Evolutionary conservation across 1,140 invertebrate genomes (phyloP).

Genomic region (Plectus sambesii): DNA sequence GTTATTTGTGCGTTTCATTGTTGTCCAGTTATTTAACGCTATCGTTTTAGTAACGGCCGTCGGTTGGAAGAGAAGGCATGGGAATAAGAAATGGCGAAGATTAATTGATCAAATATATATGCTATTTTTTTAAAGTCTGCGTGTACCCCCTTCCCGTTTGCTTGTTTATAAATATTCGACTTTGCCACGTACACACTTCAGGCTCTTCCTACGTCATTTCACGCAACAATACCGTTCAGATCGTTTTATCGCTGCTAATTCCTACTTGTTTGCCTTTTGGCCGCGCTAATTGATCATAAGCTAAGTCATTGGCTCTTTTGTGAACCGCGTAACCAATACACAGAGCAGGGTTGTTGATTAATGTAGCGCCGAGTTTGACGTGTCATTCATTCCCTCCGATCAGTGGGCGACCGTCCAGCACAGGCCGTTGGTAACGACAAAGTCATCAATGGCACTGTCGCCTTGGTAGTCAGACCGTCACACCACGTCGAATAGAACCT

Average conservation of each 20-base stretch:
- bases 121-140: not conserved
- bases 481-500: too few species aligned
- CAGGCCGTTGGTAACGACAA: not conserved
- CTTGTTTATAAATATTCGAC: too few species aligned
- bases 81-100: too few species aligned
- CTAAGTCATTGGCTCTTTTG: slow-evolving; percentile 3
- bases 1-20: not conserved
- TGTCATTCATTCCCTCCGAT: slow-evolving; percentile 1
- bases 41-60: too few species aligned
- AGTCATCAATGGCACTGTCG: slow-evolving; percentile 1
- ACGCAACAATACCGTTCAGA: too few species aligned
- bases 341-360: not conserved
- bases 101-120: slow-evolving; percentile 1
- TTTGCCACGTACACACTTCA: too few species aligned
- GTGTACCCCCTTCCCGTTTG: not conserved
- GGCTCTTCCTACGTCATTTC: too few species aligned
- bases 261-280: too few species aligned
- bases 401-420: not conserved
- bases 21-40: not conserved
- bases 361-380: not conserved
- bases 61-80: too few species aligned
- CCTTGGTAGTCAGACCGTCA: not conserved
- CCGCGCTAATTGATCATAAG: slow-evolving; percentile 1
- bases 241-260: too few species aligned
- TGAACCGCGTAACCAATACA: not conserved